Evolutionary conservation across 2,888 invertebrate genomes (phyloP).

Genomic region (Diplazon laetatorius): DNA sequence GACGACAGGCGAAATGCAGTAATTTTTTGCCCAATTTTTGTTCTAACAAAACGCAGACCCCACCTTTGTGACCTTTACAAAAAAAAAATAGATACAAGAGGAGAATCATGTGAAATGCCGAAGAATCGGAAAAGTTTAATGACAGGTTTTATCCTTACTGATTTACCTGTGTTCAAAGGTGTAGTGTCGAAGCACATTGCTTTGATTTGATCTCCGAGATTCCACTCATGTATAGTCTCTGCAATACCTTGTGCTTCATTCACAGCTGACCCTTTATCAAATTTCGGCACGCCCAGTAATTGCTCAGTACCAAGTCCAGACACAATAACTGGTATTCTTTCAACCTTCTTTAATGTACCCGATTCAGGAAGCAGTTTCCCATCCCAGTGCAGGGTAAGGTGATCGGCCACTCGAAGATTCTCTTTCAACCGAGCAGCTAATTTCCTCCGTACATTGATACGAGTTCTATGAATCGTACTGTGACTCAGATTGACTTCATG

Average conservation of each 20-base stretch:
- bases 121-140: too few species aligned
- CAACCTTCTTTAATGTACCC: conserved; percentile 6
- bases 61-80: conserved; percentile 24
- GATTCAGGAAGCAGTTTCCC: conserved; percentile 31
- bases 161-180: conserved; percentile 21
- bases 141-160: too few species aligned
- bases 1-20: conserved; percentile 55
- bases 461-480: not conserved
- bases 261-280: not conserved
- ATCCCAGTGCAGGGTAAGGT: conserved; percentile 33
- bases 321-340: conserved; percentile 25
- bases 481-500: conserved; percentile 12
- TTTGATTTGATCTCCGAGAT: conserved; percentile 5
- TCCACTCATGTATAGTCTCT: conserved; percentile 26
- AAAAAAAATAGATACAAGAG: too few species aligned
- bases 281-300: conserved; percentile 29
- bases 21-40: conserved; percentile 46
- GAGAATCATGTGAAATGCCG: too few species aligned
- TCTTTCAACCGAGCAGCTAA: not conserved
- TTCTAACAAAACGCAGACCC: conserved; percentile 42
- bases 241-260: conserved; percentile 22
- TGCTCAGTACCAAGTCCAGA: conserved; percentile 17
- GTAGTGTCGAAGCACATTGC: conserved; percentile 44
- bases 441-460: not conserved
- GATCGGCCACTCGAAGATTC: not conserved